phyloP scores from a whole-genome alignment of 1,140 invertebrate genomes.

The Drosophila biarmipes region DNA sequence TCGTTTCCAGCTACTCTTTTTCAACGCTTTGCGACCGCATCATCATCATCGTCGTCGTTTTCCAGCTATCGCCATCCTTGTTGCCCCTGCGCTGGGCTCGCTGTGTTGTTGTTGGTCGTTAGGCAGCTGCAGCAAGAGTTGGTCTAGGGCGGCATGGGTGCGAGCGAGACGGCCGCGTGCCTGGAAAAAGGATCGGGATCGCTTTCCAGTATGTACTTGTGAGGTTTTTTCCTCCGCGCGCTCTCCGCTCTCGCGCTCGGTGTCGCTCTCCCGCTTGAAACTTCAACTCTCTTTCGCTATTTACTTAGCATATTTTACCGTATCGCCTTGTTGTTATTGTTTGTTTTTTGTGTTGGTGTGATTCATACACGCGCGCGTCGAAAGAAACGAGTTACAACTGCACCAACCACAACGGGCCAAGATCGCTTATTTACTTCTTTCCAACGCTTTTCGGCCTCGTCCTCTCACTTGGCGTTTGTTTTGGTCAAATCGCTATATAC shows the following conservation, averaged over 20 bases:
- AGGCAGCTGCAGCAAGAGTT: conserved; percentile 42
- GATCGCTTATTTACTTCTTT: conserved; percentile 49
- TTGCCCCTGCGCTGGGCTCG: conserved; percentile 1
- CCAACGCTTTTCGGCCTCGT: conserved; percentile 4
- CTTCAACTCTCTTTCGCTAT: conserved; percentile 31
- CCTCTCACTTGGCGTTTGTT: conserved; percentile 9
- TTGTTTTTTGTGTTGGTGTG: conserved; percentile 55
- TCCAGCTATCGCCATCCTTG: conserved; percentile 16
- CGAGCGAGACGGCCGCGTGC: conserved; percentile 57
- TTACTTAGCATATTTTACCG: conserved; percentile 64
- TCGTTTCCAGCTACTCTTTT: conserved; percentile 23
- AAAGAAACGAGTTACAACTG: conserved; percentile 70
- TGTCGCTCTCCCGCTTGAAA: conserved; percentile 28
- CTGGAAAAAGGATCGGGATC: conserved; percentile 47
- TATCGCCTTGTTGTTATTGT: conserved; percentile 44
- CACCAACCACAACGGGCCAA: conserved; percentile 58
- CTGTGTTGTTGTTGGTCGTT: conserved; percentile 25
- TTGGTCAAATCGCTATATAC: conserved; percentile 16
- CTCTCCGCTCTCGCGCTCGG: conserved; percentile 38
- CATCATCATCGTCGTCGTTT: conserved; percentile 46
- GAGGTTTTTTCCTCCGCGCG: conserved; percentile 3
- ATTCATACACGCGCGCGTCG: conserved; percentile 70
- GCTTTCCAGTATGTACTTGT: conserved; percentile 48
- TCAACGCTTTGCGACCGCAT: conserved; percentile 36
- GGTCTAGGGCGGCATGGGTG: conserved; percentile 36